Evolutionary conservation across 2,797 vertebrate genomes (phyloP).

Genomic region (Xenops minutus): DNA sequence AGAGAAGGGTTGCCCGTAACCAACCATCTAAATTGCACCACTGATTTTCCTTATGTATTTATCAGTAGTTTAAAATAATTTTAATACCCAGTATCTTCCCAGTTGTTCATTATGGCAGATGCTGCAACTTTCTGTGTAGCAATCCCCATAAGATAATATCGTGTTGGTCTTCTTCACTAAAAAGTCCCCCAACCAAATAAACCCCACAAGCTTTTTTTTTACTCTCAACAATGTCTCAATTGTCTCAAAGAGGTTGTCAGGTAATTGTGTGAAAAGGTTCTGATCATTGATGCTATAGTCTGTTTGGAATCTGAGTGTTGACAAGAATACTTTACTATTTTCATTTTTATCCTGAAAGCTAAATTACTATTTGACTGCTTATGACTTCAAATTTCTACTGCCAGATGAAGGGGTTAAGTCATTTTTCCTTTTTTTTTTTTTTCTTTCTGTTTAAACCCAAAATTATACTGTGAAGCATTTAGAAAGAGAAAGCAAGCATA

Average conservation of each 20-base stretch:
- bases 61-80: background rate
- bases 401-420: background rate
- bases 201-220: background rate
- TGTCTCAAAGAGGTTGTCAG: background rate
- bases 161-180: background rate
- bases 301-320: background rate
- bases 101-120: background rate
- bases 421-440: background rate
- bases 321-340: background rate
- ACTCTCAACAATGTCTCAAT: background rate
- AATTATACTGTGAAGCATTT: background rate
- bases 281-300: background rate
- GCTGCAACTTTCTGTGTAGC: background rate
- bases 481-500: background rate
- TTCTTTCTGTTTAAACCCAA: background rate
- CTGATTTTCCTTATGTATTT: background rate
- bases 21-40: background rate
- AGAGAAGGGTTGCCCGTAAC: background rate
- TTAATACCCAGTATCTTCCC: background rate
- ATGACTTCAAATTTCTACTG: background rate
- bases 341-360: background rate
- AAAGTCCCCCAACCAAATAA: accelerated
- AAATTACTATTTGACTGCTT: background rate
- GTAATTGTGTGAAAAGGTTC: accelerated
- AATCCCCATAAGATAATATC: background rate